phyloP scores from a whole-genome alignment of 2,113 vertebrate species.

The Austrofundulus limnaeus region DNA sequence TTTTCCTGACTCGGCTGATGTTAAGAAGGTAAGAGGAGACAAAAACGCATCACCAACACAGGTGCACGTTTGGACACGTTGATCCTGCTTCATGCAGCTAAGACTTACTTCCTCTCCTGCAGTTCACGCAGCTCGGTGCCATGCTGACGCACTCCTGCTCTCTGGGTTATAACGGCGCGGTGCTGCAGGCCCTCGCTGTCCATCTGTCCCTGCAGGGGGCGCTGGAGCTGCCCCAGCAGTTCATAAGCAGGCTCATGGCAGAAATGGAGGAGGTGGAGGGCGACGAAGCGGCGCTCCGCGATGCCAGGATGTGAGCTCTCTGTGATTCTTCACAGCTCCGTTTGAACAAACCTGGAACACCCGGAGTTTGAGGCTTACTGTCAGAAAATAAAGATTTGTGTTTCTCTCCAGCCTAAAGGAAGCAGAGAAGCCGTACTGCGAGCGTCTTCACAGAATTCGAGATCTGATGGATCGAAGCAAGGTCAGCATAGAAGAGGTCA shows the following conservation, averaged over 20 bases:
- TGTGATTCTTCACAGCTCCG: not conserved
- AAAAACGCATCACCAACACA: not conserved
- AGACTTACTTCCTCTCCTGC: no score
- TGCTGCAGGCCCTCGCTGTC: slow-evolving; percentile 93
- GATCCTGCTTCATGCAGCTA: slow-evolving; percentile 78
- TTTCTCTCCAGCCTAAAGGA: slow-evolving; percentile 84
- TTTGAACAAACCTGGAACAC: not conserved
- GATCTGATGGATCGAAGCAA: slow-evolving; percentile 86
- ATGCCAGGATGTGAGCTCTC: slow-evolving; percentile 86
- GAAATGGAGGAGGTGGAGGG: slow-evolving; percentile 94
- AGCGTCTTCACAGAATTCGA: slow-evolving; percentile 89
- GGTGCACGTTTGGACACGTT: not conserved
- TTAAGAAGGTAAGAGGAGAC: slow-evolving; percentile 81
- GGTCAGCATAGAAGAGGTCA: slow-evolving; percentile 89
- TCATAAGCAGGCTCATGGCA: slow-evolving; percentile 87
- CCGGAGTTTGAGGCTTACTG: not conserved
- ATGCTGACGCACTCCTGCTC: slow-evolving; percentile 95
- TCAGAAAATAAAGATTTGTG: not conserved
- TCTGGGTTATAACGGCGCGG: slow-evolving; percentile 94
- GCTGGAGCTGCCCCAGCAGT: slow-evolving; percentile 80
- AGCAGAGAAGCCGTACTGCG: slow-evolving; percentile 91
- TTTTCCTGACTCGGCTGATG: slow-evolving; percentile 80
- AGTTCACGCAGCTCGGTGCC: slow-evolving; percentile 89
- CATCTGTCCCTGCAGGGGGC: slow-evolving; percentile 90
- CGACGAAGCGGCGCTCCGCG: slow-evolving; percentile 83